A percentile compares a stretch with the other conserved stretches of the same genome.
Conservation (phyloP, 53 echinoderm and acorn worm genomes). For the Antedon mediterranea region DNA sequence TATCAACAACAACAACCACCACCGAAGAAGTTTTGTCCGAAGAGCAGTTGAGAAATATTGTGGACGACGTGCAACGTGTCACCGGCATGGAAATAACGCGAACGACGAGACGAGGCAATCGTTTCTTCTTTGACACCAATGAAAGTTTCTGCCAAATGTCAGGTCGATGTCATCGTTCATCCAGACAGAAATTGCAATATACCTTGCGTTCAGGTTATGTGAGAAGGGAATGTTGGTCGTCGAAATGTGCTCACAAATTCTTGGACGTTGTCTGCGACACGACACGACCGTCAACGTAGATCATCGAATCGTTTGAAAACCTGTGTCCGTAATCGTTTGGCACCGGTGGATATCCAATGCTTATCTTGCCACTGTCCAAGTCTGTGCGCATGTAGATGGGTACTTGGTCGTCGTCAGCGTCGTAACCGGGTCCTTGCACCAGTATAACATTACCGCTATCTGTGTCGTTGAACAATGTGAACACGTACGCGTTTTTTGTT, state of each 20-base stretch:
- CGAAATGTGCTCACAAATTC: not conserved
- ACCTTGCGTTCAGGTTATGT: not conserved
- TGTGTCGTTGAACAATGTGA: not conserved
- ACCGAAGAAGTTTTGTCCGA: too few species aligned
- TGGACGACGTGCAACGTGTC: not conserved
- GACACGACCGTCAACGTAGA: not conserved
- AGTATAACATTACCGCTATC: not conserved
- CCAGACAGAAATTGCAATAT: not conserved
- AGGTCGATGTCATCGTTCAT: not conserved
- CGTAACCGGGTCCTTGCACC: not conserved
- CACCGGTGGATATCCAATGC: not conserved
- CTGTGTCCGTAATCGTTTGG: not conserved
- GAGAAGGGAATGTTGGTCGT: not conserved
- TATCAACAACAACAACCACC: too few species aligned
- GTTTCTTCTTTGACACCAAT: not conserved
- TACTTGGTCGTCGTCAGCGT: not conserved
- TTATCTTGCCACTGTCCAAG: not conserved
- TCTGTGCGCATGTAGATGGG: not conserved
- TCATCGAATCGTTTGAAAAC: not conserved
- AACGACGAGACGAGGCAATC: not conserved
- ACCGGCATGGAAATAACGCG: not conserved
- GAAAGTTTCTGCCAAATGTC: not conserved
- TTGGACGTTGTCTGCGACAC: not conserved
- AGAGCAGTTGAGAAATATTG: not conserved
- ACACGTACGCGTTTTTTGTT: not conserved